Base-by-base conservation (phyloP, 2,113 vertebrate genomes). In the Bujurquina vittata region DNA sequence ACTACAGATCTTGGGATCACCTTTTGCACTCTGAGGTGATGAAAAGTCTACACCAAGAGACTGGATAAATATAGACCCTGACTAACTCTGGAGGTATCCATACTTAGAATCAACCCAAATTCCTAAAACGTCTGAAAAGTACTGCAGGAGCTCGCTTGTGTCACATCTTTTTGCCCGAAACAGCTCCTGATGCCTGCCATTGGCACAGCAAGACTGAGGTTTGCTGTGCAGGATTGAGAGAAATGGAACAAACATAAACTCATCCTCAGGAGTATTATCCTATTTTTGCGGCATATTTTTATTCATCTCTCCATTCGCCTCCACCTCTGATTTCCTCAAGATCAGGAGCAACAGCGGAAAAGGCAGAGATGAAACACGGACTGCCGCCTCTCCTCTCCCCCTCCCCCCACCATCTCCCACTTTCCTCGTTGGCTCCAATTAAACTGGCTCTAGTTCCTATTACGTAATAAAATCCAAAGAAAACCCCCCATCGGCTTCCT, bases 391-490 rank as follows among this genome's bases (percentile, higher is more conserved):
- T 11, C 37, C 35, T 65, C 18, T 5, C 46, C n/a, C 17, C 20
- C 35, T n/a, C 57, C 86, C 35, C 15, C 14, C 67, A 14, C 69
- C 55, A 52, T 26, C 84, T 83, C 74, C 84, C 62, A 86, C 83
- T 81, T 88, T 87, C 65, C 84, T 85, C 10, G 22, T 83, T 87
- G 89, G 75, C 84, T 89, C 84, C 89, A 88, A 87, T 91, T 94
- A 94, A 92, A 92, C 75, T 23, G 54, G 67, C 63, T 75, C 80
- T 76, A 72, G 83, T 82, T 91, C 26, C 63, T 87, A 82, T 89
- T 89, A 82, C 80, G 49, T 91, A 92, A 88, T 92, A 84, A 85
- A 89, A 69, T 78, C 83, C 87, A 40, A 81, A 83, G 87, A 89
- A 93, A 88, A 20, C 54, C 69, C 73, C 63, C 67, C 81, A 86